Evolutionary conservation across 2,797 vertebrate genomes (phyloP).

Genomic region (Alauda arvensis): DNA sequence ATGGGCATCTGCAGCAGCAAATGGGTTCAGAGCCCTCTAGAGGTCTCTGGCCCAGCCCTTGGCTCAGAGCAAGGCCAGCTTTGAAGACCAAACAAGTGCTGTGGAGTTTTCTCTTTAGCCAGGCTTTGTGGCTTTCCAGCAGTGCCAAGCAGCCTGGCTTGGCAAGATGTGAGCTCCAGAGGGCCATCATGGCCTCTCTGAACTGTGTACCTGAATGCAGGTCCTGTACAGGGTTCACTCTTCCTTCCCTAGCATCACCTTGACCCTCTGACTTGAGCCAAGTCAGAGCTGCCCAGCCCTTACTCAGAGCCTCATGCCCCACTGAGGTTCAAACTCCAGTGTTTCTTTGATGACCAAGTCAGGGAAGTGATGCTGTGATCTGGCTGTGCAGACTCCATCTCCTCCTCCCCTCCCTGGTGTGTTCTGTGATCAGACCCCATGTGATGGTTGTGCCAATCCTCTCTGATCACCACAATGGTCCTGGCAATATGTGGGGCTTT

Average conservation of each 20-base stretch:
- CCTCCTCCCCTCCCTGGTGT: background rate
- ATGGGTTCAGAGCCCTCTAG: rapidly evolving
- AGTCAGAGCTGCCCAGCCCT: background rate
- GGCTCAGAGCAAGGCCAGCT: background rate
- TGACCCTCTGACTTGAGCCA: rapidly evolving
- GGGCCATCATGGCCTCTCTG: background rate
- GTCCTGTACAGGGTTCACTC: rapidly evolving
- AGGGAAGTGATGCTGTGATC: rapidly evolving
- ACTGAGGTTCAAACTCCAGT: background rate
- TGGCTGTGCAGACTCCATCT: background rate
- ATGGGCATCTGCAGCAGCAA: rapidly evolving
- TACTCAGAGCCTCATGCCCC: rapidly evolving
- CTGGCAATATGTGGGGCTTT: rapidly evolving
- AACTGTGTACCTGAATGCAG: rapidly evolving
- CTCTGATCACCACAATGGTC: rapidly evolving
- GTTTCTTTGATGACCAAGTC: background rate
- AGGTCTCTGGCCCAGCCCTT: background rate
- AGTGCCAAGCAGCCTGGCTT: background rate
- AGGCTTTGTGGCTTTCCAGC: background rate
- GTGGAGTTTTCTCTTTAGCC: background rate
- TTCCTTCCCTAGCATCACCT: rapidly evolving
- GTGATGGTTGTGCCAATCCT: rapidly evolving
- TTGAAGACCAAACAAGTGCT: background rate
- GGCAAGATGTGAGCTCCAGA: background rate
- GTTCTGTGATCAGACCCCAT: background rate